Base-by-base conservation (phyloP, 2,113 vertebrate genomes). In the Tenebrosternarchus preto region DNA sequence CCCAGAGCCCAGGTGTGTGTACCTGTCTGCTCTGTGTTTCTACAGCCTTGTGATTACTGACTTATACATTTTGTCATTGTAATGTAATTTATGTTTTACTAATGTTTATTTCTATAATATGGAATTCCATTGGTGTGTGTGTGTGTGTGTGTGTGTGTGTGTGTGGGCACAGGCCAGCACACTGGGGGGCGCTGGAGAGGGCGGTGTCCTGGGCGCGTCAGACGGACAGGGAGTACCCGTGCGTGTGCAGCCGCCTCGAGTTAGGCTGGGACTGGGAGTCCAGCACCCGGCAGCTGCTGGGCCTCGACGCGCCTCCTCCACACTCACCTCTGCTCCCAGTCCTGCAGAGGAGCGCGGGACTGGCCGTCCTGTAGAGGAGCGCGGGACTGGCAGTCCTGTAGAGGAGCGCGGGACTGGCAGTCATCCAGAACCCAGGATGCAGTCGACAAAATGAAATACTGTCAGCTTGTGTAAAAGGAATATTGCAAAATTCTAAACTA, bases 221-320 rank as follows among this genome's bases (percentile, higher is more conserved):
- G 91, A 91, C 88, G 8, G 94, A 97, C 74, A 82, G 64, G n/a
- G 90, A 87, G 80, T 95, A 96, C 86, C 90, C 94, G 4, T 93
- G 90, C 56, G 85, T 95, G 89, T 96, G 86, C 88, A 92, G 88
- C 76, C 86, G 91, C 16, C 93, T 95, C 83, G 94, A 96, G 87
- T 84, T 97, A 29, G 95, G 95, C 25, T 79, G 85, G 82, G 91
- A 92, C 81, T 96, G 93, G 92, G 93, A 95, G 67, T 93, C 91
- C 0, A 91, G 90, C 82, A 96, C 94, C 8, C 93, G 93, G 36
- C 92, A 93, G 81, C 89, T 96, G 8, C 53, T 94, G 59, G 82
- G 91, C 15, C 88, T 90, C 2, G 85, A 93, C 1, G 43, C 73
- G n/a, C 50, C 80, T 16, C 74, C 86, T 0, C 69, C 82, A 0